A percentile compares a stretch with the other conserved stretches of the same genome.
phyloP scores from a whole-genome alignment of 2,797 vertebrate genomes.

The Strix occidentalis region DNA sequence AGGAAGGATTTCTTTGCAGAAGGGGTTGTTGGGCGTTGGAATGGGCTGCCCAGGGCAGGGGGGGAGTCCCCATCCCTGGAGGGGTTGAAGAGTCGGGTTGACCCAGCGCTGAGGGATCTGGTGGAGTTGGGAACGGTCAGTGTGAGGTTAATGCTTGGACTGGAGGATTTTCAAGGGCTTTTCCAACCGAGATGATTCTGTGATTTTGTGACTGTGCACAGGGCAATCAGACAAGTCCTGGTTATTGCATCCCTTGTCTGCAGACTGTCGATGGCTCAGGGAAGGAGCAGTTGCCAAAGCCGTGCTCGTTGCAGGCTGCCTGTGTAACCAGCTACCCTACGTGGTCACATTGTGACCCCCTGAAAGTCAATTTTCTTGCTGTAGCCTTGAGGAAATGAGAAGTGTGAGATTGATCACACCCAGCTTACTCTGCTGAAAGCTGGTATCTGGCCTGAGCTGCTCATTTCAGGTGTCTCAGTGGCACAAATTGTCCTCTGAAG shows the following conservation, averaged over 20 bases:
- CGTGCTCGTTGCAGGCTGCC: not conserved
- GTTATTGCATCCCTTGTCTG: not conserved
- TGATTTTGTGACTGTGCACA: too few relatives aligned
- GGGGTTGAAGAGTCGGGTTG: too few relatives aligned
- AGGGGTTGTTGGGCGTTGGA: too few relatives aligned
- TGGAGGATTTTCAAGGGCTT: too few relatives aligned
- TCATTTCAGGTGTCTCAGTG: not conserved
- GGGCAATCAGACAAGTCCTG: not conserved
- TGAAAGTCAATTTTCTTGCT: not conserved
- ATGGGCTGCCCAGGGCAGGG: too few relatives aligned
- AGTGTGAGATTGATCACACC: not conserved
- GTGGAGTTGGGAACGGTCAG: too few relatives aligned
- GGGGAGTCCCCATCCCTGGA: too few relatives aligned
- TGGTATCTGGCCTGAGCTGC: not conserved
- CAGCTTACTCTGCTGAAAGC: not conserved
- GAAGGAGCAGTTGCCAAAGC: not conserved
- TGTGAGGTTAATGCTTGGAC: too few relatives aligned
- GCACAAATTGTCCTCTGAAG: not conserved
- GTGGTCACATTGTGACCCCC: not conserved
- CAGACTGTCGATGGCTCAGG: accelerated
- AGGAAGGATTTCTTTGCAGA: too few relatives aligned
- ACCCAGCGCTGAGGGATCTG: too few relatives aligned
- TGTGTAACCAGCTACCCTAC: not conserved
- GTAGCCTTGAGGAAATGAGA: not conserved
- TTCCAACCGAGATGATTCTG: too few relatives aligned